Conservation (phyloP, 2,113 vertebrate species). For the Cyanistes caeruleus region DNA sequence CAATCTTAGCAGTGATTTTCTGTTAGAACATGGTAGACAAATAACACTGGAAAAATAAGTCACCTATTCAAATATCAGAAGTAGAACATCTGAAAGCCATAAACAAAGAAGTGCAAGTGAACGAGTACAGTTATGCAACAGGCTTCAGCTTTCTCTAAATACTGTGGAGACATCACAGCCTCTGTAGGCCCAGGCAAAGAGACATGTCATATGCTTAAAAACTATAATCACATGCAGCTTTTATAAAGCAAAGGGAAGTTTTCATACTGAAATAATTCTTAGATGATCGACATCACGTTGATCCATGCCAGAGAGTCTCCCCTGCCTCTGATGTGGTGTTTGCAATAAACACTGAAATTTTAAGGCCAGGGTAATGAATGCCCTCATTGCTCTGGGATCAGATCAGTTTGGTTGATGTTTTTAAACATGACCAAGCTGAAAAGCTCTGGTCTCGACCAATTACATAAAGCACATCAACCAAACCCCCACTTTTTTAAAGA, state of each 20-base stretch:
- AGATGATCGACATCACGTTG: neutral
- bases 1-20: neutral
- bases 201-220: neutral
- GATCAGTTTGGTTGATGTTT: neutral
- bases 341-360: neutral
- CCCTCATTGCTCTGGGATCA: neutral
- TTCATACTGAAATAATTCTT: neutral
- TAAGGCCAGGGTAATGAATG: neutral
- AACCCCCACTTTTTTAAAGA: neutral
- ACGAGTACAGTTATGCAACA: neutral
- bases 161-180: neutral
- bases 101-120: neutral
- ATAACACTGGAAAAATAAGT: neutral
- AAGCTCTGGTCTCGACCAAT: neutral
- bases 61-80: neutral
- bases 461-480: neutral
- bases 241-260: neutral
- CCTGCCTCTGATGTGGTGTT: neutral
- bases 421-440: neutral
- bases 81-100: neutral
- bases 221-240: neutral
- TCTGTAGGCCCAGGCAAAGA: neutral
- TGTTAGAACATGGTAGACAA: neutral
- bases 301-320: neutral
- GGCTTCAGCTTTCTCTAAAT: neutral